Base-by-base conservation (phyloP, 2,888 invertebrate species). In the Diarsia rubi region DNA sequence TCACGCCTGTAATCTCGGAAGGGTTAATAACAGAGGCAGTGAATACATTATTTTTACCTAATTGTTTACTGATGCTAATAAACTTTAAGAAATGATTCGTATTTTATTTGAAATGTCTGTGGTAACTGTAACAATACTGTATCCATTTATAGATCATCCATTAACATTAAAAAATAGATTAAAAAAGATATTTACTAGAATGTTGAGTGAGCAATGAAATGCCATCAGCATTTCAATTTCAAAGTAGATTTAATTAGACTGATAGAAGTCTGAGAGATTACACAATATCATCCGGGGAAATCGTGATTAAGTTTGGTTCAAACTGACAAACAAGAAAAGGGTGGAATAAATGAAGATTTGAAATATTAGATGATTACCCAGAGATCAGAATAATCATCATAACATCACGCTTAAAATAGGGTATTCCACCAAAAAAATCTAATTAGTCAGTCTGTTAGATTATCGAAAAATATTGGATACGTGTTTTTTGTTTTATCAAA, bases 201-300 rank as follows among this genome's bases (percentile, higher is more conserved):
- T n/a, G n/a, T n/a, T 60, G 42, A 44, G 5, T 66, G 47, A 14
- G 12, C 47, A 42, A 42, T 64, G n/a, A 68, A 78, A 47, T 67
- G 3, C 44, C 47, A 44, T 57, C 14, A 42, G 12, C n/a, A 27
- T 45, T 75, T 3, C n/a, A 24, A 78, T 78, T 75, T 44, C 57
- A 57, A 4, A 8, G 2, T 31, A 42, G 12, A 68, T 66, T 54
- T 44, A 16, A 57, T 47, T 47, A 31, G 19, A 57, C 14, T 42
- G 62, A 79, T 62, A 52, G 9, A 47, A 60, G 24, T 8, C 14
- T 19, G 21, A 2, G 11, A 21, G 19, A 44, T 49, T 16, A 16
- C 9, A n/a, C 24, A 27, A 57, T n/a, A 42, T 72, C 4, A 27
- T 47, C 5, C 27, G 37, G 27, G 16, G 5, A 27, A 47, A 27